phyloP scores from a whole-genome alignment of 2,113 vertebrate species.

The Theropithecus gelada region DNA sequence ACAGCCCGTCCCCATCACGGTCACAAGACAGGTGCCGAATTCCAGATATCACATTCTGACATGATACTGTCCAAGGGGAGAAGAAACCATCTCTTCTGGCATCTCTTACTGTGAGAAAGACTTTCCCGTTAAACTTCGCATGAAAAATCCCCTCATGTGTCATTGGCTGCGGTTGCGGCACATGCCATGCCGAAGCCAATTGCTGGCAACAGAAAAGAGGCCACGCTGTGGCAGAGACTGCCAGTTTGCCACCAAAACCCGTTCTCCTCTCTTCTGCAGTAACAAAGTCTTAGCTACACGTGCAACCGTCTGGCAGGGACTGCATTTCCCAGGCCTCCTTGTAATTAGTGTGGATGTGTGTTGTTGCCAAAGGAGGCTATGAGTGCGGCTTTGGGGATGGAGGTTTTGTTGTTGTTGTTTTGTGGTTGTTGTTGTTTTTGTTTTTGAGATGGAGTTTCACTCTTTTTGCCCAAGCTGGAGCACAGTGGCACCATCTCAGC shows the following conservation, averaged over 20 bases:
- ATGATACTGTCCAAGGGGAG: not conserved
- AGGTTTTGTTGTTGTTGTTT: not conserved
- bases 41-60: not conserved
- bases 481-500: too few relatives aligned
- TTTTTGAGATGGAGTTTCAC: too few relatives aligned
- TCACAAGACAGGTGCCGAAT: not conserved
- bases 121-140: not conserved
- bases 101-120: not conserved
- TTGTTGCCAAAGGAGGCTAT: not conserved
- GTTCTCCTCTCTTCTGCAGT: not conserved
- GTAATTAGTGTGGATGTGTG: not conserved
- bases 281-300: not conserved
- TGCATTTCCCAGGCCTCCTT: not conserved
- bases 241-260: not conserved
- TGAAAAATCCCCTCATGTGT: not conserved
- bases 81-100: not conserved
- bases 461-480: too few relatives aligned
- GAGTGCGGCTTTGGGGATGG: not conserved
- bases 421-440: too few relatives aligned
- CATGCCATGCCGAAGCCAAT: not conserved
- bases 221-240: not conserved
- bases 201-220: not conserved
- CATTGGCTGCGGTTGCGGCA: not conserved
- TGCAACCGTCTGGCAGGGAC: not conserved
- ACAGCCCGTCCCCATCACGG: not conserved